Evolutionary conservation across 2,888 invertebrate genomes (phyloP).

Genomic region (Iselma pallidipennis): DNA sequence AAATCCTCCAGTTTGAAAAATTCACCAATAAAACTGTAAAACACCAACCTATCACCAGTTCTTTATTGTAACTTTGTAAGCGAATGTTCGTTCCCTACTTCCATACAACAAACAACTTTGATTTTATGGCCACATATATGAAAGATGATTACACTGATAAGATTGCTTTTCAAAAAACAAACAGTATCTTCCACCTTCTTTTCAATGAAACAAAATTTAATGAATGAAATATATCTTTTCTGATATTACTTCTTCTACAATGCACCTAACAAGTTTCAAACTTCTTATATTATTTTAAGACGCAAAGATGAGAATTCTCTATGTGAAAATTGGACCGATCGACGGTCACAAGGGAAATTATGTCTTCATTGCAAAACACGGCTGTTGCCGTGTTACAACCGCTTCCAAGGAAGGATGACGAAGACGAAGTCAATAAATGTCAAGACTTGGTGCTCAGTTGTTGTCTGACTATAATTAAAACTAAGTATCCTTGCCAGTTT

Average conservation of each 20-base stretch:
- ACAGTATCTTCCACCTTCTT: no score
- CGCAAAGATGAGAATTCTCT: neutral
- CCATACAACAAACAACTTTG: conserved; percentile 29
- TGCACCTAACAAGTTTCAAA: neutral
- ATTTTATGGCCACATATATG: conserved; percentile 32
- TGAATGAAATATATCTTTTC: no score
- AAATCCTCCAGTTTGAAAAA: conserved; percentile 38
- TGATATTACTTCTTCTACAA: neutral
- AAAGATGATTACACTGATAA: conserved; percentile 3
- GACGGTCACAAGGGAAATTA: neutral
- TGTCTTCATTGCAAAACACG: neutral
- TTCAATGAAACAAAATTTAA: no score
- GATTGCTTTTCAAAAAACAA: conserved; percentile 2
- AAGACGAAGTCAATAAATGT: conserved; percentile 52
- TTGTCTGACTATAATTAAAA: conserved; percentile 53
- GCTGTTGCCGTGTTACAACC: neutral
- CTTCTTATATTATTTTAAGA: neutral
- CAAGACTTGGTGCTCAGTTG: conserved; percentile 41
- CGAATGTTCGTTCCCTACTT: conserved; percentile 24
- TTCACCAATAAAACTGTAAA: conserved; percentile 38
- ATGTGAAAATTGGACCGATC: neutral
- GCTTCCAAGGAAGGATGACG: conserved; percentile 28
- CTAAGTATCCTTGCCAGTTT: conserved; percentile 50
- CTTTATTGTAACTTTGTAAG: conserved; percentile 42
- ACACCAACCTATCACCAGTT: conserved; percentile 33